phyloP scores from a whole-genome alignment of 92 coral and sea anemone species.

The Heliopora coerulea region DNA sequence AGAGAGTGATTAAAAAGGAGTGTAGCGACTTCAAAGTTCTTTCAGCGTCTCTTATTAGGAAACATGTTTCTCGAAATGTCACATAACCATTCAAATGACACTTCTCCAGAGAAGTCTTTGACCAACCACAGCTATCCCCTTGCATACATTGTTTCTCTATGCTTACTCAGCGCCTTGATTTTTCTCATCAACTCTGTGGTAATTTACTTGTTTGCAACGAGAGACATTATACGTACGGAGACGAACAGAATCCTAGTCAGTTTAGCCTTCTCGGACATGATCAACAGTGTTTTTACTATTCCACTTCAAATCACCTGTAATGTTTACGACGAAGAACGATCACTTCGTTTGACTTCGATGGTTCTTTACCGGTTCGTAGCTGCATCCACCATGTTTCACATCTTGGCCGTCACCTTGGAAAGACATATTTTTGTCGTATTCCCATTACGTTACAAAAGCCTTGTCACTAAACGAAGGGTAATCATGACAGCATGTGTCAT shows the following conservation, averaged over 20 bases:
- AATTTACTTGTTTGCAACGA: background rate
- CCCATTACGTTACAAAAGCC: slow-evolving; percentile 33
- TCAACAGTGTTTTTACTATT: slow-evolving; percentile 6
- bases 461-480: slow-evolving; percentile 23
- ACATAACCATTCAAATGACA: background rate
- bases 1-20: background rate
- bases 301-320: slow-evolving; percentile 25
- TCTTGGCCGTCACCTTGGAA: slow-evolving; percentile 26
- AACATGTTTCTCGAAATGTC: background rate
- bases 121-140: background rate
- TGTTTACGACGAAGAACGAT: background rate
- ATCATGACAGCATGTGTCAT: background rate
- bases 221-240: slow-evolving; percentile 15
- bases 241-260: slow-evolving; percentile 34
- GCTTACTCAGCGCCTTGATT: slow-evolving; percentile 6
- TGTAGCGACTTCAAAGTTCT: background rate
- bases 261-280: slow-evolving; percentile 24
- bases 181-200: slow-evolving; percentile 14
- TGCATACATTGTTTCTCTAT: background rate
- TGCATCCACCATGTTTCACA: slow-evolving; percentile 27
- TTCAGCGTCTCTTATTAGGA: background rate
- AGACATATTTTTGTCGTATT: slow-evolving; percentile 25
- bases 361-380: slow-evolving; percentile 20
- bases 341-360: slow-evolving; percentile 22
- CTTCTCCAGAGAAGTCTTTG: background rate